Evolutionary conservation across 2,113 vertebrate genomes (phyloP), one percentile per base, ranked within the genome.

Genomic region (Cryptotis parvus): DNA sequence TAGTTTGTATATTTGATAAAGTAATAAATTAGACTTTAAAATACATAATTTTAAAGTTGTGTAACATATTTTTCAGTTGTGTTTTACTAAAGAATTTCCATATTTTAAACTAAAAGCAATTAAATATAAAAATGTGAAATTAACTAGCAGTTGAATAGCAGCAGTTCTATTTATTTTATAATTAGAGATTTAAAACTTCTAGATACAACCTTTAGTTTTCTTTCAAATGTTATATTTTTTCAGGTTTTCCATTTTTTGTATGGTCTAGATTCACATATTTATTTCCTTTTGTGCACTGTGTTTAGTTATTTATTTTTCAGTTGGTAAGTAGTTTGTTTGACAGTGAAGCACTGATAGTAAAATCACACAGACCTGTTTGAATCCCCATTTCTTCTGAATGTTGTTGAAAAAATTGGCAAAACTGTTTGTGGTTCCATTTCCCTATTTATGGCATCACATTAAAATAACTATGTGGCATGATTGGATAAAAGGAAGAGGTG

Each of bases 1-100:
- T 88, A 93, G 85, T 70, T 96, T 94, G 79, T 96, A 27, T 96
- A 94, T 69, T 91, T 94, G 85, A 84, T 49, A 37, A 5, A 95
- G 93, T 94, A 24, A n/a, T 39, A 93, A 61, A 91, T 94, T 90
- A 93, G 84, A 75, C 77, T 77, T 81, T 84, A 77, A 94, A 76
- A 90, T 84, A 93, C 58, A 39, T 81, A 91, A 89, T 84, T 77
- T 72, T n/a, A n/a, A n/a, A n/a, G n/a, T n/a, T n/a, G n/a, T n/a
- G n/a, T n/a, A 90, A 39, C 69, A 89, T 77, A 91, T 91, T 86
- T n/a, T 91, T 72, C 33, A 95, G 89, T 70, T 91, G 18, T 78
- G 31, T 92, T 90, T 85, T 92, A 89, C 4, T 82, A 92, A 84
- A 84, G 35, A 58, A 92, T 61, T 87, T 58, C 9, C 85, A 77